Base-by-base conservation (phyloP, 64 coral and sea anemone species). In the Montipora cactus region DNA sequence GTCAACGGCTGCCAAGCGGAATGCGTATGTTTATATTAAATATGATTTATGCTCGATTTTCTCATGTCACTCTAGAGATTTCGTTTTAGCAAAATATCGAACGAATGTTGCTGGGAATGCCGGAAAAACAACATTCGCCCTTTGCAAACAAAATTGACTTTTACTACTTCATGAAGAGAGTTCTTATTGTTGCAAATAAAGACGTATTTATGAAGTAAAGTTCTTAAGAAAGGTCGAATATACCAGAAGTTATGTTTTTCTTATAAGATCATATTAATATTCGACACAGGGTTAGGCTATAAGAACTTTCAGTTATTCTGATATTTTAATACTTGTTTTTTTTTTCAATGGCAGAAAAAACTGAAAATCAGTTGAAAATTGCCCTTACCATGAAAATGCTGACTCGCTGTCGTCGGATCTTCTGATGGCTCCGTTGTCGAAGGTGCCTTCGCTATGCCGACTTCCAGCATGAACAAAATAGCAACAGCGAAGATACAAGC, bases 141-240 rank as follows among this genome's bases (percentile, higher is more conserved):
- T 52, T 86, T 19, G 82, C 12, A 86, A 86, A 86, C 66, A 86
- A 86, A 10, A 46, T 86, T 86, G 82, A 72, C 62, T 49, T 50
- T 86, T 67, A 44, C 18, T 78, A 13, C 16, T 16, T 49, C 10
- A 71, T 71, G 82, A 71, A 86, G 59, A 2, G 25, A 72, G 82
- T 71, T 86, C 67, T 49, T 71, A 47, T 72, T 71, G 19, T 64
- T 44, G 5, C 9, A 71, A 86, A 49, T 49, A 48, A 48, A 10
- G 18, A 86, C 13, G 13, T 45, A 44, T 16, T 86, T 86, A 68
- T 22, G 2, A 22, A 67, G 64, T 22, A 14, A 18, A 44, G 6
- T 20, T 10, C 46, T 71, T 9, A 22, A 22, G 37, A 51, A 86
- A 86, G 47, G 82, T 49, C 64, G 64, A 71, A 86, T 86, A 51